A percentile compares a stretch with the other conserved stretches of the same genome.
Evolutionary conservation across 2,888 invertebrate species (phyloP).

Genomic region (Odontothrips loti): DNA sequence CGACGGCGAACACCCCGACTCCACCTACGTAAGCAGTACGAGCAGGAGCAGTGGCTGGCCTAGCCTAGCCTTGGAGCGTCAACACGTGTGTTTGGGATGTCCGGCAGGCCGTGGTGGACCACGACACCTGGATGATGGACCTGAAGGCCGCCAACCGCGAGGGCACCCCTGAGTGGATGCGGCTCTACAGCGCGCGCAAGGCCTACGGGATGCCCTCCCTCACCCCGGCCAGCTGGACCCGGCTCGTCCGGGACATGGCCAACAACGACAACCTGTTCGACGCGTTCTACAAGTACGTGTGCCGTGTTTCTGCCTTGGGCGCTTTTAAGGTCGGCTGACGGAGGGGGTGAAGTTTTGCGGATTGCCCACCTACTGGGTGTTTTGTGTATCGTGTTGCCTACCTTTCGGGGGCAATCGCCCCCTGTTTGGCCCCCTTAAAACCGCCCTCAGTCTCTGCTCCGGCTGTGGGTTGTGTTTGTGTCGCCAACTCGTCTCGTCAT

Average conservation of each 20-base stretch:
- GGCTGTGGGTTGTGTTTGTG: no score
- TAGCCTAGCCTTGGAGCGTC: neutral
- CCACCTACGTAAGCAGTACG: constrained; percentile 27
- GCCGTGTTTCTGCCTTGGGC: neutral
- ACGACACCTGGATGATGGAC: constrained; percentile 31
- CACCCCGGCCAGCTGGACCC: constrained; percentile 19
- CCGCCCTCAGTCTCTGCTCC: no score
- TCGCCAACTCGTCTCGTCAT: no score
- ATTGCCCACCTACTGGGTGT: no score
- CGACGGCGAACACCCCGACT: constrained; percentile 28
- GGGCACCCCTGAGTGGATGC: constrained; percentile 27
- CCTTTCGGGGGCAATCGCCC: no score
- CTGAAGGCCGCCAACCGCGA: constrained; percentile 27
- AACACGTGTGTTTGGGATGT: neutral
- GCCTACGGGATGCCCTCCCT: constrained; percentile 27
- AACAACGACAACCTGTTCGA: constrained; percentile 17
- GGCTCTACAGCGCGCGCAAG: constrained; percentile 12
- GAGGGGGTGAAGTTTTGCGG: no score
- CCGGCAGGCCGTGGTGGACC: constrained; percentile 28
- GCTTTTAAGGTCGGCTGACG: no score
- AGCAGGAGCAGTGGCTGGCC: neutral
- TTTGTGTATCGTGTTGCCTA: no score
- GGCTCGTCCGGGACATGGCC: constrained; percentile 24
- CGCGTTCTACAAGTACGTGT: neutral
- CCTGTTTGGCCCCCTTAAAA: no score